These are phyloP conservation scores for Anguilla anguilla DNA, from an alignment of 2,797 vertebrate genomes.

Conservation along the genomic window DNA sequence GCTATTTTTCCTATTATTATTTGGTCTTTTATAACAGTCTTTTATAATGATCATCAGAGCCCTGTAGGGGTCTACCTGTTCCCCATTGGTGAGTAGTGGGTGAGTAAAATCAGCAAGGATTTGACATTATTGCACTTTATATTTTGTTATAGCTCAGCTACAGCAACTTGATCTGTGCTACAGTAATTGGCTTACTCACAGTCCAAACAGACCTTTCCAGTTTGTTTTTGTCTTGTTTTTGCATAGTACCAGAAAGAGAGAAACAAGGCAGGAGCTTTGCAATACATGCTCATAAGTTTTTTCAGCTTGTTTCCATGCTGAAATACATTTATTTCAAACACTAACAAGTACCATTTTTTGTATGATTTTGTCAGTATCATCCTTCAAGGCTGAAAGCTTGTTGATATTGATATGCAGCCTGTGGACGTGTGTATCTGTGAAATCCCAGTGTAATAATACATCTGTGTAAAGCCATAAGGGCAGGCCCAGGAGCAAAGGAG, in stretches of 20 bases:
- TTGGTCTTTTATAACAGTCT: background rate
- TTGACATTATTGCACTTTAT: background rate
- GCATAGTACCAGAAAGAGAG: background rate
- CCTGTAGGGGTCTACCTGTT: background rate
- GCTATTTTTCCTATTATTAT: background rate
- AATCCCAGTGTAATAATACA: background rate
- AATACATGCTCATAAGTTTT: background rate
- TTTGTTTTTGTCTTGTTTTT: background rate
- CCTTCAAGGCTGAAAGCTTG: background rate
- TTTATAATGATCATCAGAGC: background rate
- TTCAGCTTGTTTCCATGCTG: background rate
- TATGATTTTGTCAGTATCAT: background rate
- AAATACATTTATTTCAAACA: background rate
- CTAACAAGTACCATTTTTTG: background rate
- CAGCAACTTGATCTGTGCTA: background rate
- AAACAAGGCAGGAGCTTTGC: background rate
- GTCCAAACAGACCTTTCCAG: background rate
- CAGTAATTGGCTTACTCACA: background rate
- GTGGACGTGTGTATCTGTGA: background rate
- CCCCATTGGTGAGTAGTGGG: background rate
- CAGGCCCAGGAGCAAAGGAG: background rate
- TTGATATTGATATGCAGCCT: background rate
- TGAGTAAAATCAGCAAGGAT: background rate
- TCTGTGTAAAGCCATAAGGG: background rate
- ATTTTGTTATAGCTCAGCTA: background rate